A percentile compares a stretch with the other conserved stretches of the same genome.
Conservation (phyloP, 1,140 invertebrate genomes). For the Orchestia grillus region DNA sequence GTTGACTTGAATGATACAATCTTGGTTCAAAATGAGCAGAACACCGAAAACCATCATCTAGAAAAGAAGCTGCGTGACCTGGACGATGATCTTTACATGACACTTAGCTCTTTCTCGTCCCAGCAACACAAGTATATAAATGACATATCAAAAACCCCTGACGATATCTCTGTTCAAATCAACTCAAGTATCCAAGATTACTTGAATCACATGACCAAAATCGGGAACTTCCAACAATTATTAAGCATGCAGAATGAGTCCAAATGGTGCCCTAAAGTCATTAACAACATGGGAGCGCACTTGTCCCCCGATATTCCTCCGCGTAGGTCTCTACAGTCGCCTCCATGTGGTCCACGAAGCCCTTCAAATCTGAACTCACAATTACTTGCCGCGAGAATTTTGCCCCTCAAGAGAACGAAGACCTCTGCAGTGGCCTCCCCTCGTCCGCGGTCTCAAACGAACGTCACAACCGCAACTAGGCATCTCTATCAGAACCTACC, state of each 20-base stretch:
- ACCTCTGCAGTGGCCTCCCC: neutral
- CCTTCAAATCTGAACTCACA: neutral
- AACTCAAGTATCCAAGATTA: conserved; percentile 34
- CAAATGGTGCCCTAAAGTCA: neutral
- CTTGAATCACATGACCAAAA: conserved; percentile 20
- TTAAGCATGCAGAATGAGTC: neutral
- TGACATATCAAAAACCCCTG: conserved; percentile 28
- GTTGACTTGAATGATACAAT: conserved; percentile 32
- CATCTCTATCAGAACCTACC: conserved; percentile 40
- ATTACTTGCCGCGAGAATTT: neutral
- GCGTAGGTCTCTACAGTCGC: neutral
- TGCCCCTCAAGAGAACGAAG: neutral
- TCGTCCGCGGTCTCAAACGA: neutral
- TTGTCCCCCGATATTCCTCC: neutral
- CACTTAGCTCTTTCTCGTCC: neutral
- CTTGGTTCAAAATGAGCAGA: neutral
- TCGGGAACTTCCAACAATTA: neutral
- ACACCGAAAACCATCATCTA: conserved; percentile 4
- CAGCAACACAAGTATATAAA: neutral
- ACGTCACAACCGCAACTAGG: neutral
- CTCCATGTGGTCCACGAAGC: neutral
- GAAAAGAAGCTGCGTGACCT: conserved; percentile 25
- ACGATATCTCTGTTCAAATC: conserved; percentile 33
- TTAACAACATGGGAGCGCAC: neutral
- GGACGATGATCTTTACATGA: conserved; percentile 38